Conservation (phyloP, 2,113 vertebrate species). For the Vulpes vulpes region DNA sequence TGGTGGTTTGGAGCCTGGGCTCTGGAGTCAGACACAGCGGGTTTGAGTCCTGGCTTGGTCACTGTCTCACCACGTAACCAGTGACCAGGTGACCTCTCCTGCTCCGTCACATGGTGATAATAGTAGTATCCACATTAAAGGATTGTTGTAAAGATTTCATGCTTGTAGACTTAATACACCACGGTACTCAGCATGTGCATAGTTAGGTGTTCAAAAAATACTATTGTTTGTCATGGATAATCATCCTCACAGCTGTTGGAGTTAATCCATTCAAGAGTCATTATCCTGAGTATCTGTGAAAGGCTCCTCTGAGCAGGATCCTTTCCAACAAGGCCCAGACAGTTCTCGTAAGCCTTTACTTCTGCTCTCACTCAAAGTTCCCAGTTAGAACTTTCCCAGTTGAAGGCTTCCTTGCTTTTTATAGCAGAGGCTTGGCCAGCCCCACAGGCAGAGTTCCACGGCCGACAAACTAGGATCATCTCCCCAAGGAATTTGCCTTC, state of each 20-base stretch:
- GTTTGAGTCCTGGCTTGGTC: background rate
- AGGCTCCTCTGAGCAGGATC: background rate
- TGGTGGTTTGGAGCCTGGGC: background rate
- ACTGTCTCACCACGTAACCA: background rate
- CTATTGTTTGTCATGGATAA: background rate
- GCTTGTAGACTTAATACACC: background rate
- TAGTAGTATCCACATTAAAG: background rate
- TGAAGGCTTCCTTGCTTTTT: background rate
- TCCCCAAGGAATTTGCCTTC: conserved; percentile 39
- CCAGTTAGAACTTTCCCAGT: background rate
- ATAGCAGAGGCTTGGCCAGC: conserved; percentile 37
- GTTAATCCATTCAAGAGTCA: background rate
- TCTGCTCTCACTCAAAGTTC: background rate
- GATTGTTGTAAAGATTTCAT: background rate
- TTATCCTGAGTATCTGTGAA: background rate
- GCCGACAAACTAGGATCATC: background rate
- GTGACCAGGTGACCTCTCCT: background rate
- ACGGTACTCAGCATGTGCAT: background rate
- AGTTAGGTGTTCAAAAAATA: background rate
- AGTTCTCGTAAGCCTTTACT: background rate
- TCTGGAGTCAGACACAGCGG: background rate
- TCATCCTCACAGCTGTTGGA: background rate
- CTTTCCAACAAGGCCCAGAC: background rate
- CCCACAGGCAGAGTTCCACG: background rate
- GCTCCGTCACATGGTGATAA: background rate